phyloP scores from a whole-genome alignment of 2,888 invertebrate genomes.

The Zygaena filipendulae region DNA sequence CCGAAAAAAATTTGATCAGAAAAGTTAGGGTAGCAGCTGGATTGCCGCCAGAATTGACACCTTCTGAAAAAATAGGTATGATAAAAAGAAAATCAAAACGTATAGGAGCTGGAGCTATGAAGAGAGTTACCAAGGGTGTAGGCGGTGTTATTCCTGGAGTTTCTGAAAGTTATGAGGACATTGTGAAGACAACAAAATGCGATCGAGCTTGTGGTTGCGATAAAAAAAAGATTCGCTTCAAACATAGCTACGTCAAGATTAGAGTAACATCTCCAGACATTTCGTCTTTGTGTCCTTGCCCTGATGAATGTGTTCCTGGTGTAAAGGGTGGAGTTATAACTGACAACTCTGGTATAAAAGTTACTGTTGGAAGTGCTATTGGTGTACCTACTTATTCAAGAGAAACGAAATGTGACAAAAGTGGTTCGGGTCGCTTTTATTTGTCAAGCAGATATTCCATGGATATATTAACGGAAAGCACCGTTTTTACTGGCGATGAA shows the following conservation, averaged over 20 bases:
- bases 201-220: conserved; percentile 44
- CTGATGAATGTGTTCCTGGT: conserved; percentile 38
- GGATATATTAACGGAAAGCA: no score
- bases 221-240: conserved; percentile 45
- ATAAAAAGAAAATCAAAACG: conserved; percentile 27
- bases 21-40: conserved; percentile 23
- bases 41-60: conserved; percentile 22
- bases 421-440: no score
- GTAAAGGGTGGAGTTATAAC: conserved; percentile 36
- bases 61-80: conserved; percentile 26
- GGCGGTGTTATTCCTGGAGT: conserved; percentile 20
- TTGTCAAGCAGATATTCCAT: no score
- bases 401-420: conserved; percentile 6
- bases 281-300: conserved; percentile 38
- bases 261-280: conserved; percentile 45
- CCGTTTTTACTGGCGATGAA: no score
- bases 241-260: conserved; percentile 46
- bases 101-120: conserved; percentile 17
- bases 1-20: conserved; percentile 27
- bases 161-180: conserved; percentile 30
- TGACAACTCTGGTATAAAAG: conserved; percentile 43
- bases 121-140: conserved; percentile 13
- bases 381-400: conserved; percentile 25
- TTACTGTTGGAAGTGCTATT: conserved; percentile 37
- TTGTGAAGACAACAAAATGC: conserved; percentile 38